Evolutionary conservation across 2,888 invertebrate species (phyloP), one percentile per base, ranked within the genome.

Genomic region (Folsomia manolachei): DNA sequence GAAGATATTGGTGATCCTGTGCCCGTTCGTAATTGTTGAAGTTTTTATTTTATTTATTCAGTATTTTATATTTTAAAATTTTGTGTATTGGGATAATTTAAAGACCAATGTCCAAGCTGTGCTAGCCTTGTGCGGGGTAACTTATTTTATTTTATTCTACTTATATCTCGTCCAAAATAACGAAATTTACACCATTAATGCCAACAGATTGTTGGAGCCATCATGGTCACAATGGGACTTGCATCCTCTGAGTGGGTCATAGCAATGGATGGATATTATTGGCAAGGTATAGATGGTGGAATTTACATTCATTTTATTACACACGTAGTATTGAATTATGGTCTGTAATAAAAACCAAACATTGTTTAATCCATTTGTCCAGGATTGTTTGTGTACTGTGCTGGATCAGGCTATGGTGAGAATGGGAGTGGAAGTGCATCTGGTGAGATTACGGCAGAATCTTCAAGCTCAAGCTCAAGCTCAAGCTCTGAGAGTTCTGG

Each of bases 321-420:
- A n/a, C n/a, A n/a, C n/a, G n/a, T n/a, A n/a, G n/a, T n/a, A 27
- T 53, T 56, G 53, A 56, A 23, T 52, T 18, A 4, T 64, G 27
- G 11, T 56, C 4, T 14, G 19, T 56, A 18, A 56, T 56, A 21
- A 14, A 56, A 56, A 56, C n/a, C 7, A 56, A 14, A 19, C 21
- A 19, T 14, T 56, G 51, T 51, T 51, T 14, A 56, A 56, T 56
- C 4, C 21, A 21, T 21, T 56, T 56, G 56, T 64, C 1, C 26
- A 78, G 77, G 77, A 56, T 69, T 78, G 24, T 78, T 78, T 70
- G 68, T 78, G 69, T 72, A 66, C 69, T 78, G 78, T 66, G 73
- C 72, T 62, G 66, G 69, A 19, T 70, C 56, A 52, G 74, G 69
- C 26, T 74, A 75, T 66, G 75, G 75, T 72, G 75, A 71, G 25